Percentiles rank a stretch among this genome's conserved stretches.
Conservation (phyloP, 2,113 vertebrate species). For the Gymnarchus niloticus region DNA sequence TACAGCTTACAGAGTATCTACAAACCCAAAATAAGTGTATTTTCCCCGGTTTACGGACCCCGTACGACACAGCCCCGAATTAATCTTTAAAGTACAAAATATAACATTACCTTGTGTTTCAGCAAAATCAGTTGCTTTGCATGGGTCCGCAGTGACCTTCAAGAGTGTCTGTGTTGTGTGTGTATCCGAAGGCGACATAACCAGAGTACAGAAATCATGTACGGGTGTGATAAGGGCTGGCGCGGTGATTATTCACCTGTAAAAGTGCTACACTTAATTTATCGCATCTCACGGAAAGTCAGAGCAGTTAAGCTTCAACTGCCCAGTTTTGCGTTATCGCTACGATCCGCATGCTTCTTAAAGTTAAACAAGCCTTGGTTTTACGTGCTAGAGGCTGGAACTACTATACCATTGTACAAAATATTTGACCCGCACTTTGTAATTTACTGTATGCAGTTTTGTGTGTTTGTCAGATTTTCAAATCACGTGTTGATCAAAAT, state of each 20-base stretch:
- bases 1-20: background rate
- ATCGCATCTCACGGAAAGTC: no score
- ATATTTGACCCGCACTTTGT: background rate
- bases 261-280: no score
- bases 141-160: background rate
- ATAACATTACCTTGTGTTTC: background rate
- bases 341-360: background rate
- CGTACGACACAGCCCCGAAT: background rate
- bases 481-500: background rate
- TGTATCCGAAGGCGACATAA: no score
- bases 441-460: background rate
- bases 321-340: background rate
- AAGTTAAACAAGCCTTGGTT: background rate
- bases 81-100: background rate
- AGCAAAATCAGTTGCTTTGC: background rate
- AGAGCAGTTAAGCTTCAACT: background rate
- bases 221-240: no score
- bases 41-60: background rate
- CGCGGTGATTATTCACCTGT: background rate
- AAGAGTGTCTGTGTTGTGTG: no score
- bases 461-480: background rate
- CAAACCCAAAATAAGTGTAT: background rate
- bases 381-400: background rate
- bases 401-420: background rate
- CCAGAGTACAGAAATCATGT: background rate